Evolutionary conservation across 1,140 invertebrate species (phyloP), one percentile per base, ranked within the genome.

Genomic region (Penaeus chinensis): DNA sequence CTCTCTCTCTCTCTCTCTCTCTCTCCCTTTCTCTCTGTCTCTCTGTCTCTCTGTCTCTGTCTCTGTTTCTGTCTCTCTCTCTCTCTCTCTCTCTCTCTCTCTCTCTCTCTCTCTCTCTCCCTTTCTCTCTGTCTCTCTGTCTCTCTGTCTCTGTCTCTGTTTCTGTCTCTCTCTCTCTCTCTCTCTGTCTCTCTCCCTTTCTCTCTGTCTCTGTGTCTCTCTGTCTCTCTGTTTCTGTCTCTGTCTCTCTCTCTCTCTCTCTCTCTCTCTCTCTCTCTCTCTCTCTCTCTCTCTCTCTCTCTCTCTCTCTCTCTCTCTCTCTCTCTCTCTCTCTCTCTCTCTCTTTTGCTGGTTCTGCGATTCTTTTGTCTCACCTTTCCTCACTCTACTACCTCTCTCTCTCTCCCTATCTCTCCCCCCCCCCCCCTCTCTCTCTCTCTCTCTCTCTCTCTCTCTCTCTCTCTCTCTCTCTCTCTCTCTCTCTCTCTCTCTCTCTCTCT

Each of bases 401-500:
- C 11, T 82, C 61, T 82, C 80, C 63, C n/a, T 65, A 65, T 16
- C 16, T 16, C 16, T 16, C 16, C n/a, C 16, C n/a, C n/a, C 16
- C n/a, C n/a, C 16, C 63, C n/a, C n/a, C 63, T 82, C 63, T 37
- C 60, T 66, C 61, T 27, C 63, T 37, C 61, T 82, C 80, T 82
- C 27, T 37, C 61, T 66, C 27, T 24, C 80, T 60, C 5, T 82
- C 27, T 27, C 27, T 82, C 47, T 66, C 79, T 60, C 47, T 60
- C 2, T 32, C 32, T 32, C 32, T 32, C 32, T 32, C 1, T 32
- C 32, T 32, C 32, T 32, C 32, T 32, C 32, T 32, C 32, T 32
- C 0, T 2, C 32, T 32, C 32, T 2, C 32, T 32, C 32, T 32
- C 32, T 32, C 32, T 32, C 32, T 32, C 32, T 32, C 32, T n/a